Evolutionary conservation across 2,888 invertebrate genomes (phyloP).

Genomic region (Aphelenchoides bicaudatus): DNA sequence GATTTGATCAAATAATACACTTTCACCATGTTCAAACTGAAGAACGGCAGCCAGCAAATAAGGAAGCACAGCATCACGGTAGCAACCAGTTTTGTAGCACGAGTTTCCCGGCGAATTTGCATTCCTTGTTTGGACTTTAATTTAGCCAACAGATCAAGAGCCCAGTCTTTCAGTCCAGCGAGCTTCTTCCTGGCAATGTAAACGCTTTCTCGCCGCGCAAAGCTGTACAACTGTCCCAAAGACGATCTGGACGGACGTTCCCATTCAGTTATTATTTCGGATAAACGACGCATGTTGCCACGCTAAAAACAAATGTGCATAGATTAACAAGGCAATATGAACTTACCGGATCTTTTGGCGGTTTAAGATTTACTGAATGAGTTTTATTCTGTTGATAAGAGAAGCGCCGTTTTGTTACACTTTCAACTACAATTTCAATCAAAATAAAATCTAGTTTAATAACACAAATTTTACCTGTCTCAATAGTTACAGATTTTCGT

Average conservation of each 20-base stretch:
- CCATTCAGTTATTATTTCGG: constrained; percentile 59
- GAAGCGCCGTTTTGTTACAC: constrained; percentile 29
- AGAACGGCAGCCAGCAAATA: constrained; percentile 65
- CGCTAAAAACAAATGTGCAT: too few relatives aligned
- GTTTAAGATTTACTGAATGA: constrained; percentile 7
- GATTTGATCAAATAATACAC: constrained; percentile 51
- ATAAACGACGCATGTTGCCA: constrained; percentile 49
- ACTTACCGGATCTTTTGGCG: too few relatives aligned
- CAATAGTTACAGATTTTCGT: constrained; percentile 19
- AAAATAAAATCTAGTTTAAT: too few relatives aligned
- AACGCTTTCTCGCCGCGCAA: constrained; percentile 56
- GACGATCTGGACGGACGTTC: constrained; percentile 53
- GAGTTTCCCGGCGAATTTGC: constrained; percentile 58
- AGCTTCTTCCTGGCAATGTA: constrained; percentile 59
- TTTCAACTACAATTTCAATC: too few relatives aligned
- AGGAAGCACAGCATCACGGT: constrained; percentile 64
- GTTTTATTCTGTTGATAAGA: constrained; percentile 27
- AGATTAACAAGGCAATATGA: too few relatives aligned
- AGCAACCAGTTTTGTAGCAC: constrained; percentile 62
- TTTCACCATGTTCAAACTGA: constrained; percentile 63
- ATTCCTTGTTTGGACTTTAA: constrained; percentile 59
- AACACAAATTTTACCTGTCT: constrained; percentile 1
- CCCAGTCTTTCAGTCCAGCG: constrained; percentile 55
- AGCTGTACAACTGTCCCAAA: constrained; percentile 53
- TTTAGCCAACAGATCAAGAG: constrained; percentile 58